phyloP scores from a whole-genome alignment of 2,888 invertebrate species.

The Rhopalosiphum nymphaeae region DNA sequence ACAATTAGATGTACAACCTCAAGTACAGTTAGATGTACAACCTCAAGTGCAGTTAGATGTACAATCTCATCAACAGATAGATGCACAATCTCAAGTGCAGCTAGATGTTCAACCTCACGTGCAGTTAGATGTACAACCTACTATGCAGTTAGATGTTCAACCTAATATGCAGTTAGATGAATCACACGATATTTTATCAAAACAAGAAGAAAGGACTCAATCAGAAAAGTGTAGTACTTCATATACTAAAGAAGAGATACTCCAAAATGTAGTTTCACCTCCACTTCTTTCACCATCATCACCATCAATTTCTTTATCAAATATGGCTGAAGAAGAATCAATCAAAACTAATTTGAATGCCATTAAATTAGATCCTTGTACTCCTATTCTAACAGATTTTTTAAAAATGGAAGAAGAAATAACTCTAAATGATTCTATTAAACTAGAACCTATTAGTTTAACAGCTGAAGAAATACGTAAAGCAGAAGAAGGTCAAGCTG shows the following conservation, averaged over 20 bases:
- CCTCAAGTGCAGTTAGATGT: conserved; percentile 1
- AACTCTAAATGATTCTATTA: not conserved
- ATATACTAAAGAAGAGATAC: conserved; percentile 33
- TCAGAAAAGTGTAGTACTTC: conserved; percentile 35
- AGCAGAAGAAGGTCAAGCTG: conserved; percentile 64
- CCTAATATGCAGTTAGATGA: not conserved
- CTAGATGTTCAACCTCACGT: not conserved
- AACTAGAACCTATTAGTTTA: conserved; percentile 40
- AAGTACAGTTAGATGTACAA: not conserved
- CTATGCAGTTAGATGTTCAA: not conserved
- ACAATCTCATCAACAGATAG: not conserved
- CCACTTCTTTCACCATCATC: conserved; percentile 25
- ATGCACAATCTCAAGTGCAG: not conserved
- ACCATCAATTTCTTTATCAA: not conserved
- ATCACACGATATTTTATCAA: conserved; percentile 1
- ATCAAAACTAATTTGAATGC: conserved; percentile 51
- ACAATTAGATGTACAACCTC: not conserved
- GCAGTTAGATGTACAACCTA: not conserved
- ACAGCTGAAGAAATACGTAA: conserved; percentile 63
- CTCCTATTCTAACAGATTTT: not conserved
- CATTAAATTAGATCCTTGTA: conserved; percentile 51
- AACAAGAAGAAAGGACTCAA: conserved; percentile 17
- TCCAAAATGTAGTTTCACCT: not conserved
- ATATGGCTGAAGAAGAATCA: conserved; percentile 42
- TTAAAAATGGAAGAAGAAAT: conserved; percentile 36